Evolutionary conservation across 2,888 invertebrate species (phyloP).

Genomic region (Xestia ashworthii): DNA sequence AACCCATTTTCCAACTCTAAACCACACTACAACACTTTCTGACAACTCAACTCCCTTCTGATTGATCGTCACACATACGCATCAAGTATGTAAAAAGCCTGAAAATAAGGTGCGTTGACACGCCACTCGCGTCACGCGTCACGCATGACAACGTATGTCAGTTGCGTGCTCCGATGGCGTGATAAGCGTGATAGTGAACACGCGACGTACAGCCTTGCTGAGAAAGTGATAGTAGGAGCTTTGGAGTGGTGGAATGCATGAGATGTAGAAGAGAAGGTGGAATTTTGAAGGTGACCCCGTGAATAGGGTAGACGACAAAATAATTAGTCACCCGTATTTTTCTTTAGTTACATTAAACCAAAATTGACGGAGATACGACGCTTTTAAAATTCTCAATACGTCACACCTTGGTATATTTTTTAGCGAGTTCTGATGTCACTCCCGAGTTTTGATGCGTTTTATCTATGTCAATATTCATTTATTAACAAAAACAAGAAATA

Average conservation of each 20-base stretch:
- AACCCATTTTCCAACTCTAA: background rate
- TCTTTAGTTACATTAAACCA: no score
- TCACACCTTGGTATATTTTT: no score
- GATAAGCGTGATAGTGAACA: conserved; percentile 64
- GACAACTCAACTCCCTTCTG: conserved; percentile 62
- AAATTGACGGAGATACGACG: no score
- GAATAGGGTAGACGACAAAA: no score
- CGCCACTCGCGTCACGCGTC: conserved; percentile 71
- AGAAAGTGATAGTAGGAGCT: conserved; percentile 57
- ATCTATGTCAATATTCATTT: no score
- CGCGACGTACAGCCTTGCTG: conserved; percentile 59
- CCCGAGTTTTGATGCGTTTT: no score
- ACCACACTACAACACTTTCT: conserved; percentile 30
- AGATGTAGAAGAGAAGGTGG: background rate
- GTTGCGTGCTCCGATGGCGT: conserved; percentile 66
- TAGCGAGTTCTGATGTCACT: no score
- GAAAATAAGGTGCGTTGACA: conserved; percentile 72
- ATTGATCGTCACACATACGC: conserved; percentile 64
- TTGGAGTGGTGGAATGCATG: conserved; percentile 33
- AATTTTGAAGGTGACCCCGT: background rate
- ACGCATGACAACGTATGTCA: conserved; percentile 66
- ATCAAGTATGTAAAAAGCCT: conserved; percentile 65
- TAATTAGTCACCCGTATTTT: no score
- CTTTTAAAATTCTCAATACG: no score
- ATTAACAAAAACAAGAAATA: no score